Conservation (phyloP, 2,888 invertebrate species). For the Euclidia mi region DNA sequence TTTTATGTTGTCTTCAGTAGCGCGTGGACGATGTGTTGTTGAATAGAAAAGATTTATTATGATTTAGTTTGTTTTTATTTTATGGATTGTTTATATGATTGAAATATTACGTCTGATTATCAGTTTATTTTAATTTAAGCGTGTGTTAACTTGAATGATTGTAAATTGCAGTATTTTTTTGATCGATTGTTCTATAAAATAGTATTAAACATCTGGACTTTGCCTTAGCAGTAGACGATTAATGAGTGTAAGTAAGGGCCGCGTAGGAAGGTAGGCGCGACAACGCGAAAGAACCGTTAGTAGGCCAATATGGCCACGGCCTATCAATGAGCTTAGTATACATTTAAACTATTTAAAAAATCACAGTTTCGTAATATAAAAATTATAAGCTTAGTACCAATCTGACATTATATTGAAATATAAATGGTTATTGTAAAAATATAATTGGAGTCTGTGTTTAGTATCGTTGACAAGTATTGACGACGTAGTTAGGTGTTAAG, state of each 20-base stretch:
- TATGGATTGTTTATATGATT: constrained; percentile 41
- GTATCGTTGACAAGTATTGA: constrained; percentile 10
- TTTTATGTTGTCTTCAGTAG: constrained; percentile 24
- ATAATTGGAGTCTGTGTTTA: constrained; percentile 24
- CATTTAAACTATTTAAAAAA: constrained; percentile 45
- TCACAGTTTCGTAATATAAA: constrained; percentile 41
- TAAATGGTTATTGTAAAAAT: constrained; percentile 36
- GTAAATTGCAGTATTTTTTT: constrained; percentile 7
- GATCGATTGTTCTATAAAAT: constrained; percentile 21
- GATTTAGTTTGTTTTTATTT: constrained; percentile 31
- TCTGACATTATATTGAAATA: constrained; percentile 44
- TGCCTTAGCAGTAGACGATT: constrained; percentile 41
- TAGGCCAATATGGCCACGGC: constrained; percentile 36
- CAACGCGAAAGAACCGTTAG: constrained; percentile 22
- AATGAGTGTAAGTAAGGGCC: constrained; percentile 28
- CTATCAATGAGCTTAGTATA: constrained; percentile 56
- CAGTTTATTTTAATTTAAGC: constrained; percentile 22
- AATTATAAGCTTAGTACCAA: constrained; percentile 45
- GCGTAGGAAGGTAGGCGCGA: constrained; percentile 13
- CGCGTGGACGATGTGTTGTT: constrained; percentile 28
- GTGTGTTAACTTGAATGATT: constrained; percentile 16
- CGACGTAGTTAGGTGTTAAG: constrained; percentile 14
- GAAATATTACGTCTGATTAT: constrained; percentile 21
- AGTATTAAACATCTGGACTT: constrained; percentile 45
- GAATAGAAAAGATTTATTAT: constrained; percentile 37